phyloP scores from a whole-genome alignment of 2,113 vertebrate species.

The Toxotes jaculatrix region DNA sequence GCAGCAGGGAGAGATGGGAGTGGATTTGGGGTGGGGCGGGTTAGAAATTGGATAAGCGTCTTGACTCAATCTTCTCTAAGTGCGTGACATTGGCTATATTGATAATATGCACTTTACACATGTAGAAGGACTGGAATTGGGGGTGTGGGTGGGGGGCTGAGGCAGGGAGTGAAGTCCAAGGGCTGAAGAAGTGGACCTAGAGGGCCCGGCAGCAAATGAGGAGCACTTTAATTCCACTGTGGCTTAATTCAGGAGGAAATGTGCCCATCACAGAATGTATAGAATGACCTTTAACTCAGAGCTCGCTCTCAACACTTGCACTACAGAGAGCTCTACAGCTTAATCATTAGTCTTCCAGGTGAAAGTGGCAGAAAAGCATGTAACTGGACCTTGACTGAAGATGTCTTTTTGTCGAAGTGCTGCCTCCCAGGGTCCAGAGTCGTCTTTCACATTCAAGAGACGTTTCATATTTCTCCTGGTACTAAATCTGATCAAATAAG shows the following conservation, averaged over 20 bases:
- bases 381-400: too few relatives aligned
- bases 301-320: not conserved
- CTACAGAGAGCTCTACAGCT: not conserved
- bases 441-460: not conserved
- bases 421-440: too few relatives aligned
- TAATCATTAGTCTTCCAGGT: not conserved
- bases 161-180: not conserved
- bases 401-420: too few relatives aligned
- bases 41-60: conserved; percentile 49
- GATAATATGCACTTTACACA: conserved; percentile 54
- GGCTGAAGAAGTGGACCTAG: not conserved
- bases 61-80: conserved; percentile 46
- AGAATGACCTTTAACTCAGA: not conserved
- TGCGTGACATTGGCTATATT: conserved; percentile 43
- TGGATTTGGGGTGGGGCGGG: not conserved
- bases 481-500: not conserved
- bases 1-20: conserved; percentile 9
- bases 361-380: too few relatives aligned
- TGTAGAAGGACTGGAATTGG: not conserved
- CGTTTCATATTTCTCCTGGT: not conserved
- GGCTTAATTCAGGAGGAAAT: conserved; percentile 1
- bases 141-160: too few relatives aligned
- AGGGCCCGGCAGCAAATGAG: not conserved
- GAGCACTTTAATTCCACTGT: conserved; percentile 10
- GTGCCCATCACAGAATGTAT: not conserved